A percentile compares a stretch with the other conserved stretches of the same genome.
Evolutionary conservation across 2,797 vertebrate genomes (phyloP).

Genomic region (Chloroceryle inda): DNA sequence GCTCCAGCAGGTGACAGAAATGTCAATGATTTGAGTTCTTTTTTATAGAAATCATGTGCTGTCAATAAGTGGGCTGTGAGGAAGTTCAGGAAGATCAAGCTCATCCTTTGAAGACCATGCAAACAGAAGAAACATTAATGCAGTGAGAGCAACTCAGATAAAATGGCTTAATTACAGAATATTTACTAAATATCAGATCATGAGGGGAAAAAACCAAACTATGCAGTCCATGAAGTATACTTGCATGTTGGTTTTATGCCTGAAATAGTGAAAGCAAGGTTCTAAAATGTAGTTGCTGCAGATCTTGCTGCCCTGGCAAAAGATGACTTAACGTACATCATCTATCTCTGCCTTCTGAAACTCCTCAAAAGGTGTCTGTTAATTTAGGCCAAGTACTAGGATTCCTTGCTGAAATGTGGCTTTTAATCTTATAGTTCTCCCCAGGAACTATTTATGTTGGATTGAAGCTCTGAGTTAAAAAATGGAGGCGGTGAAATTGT

Average conservation of each 20-base stretch:
- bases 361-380: neutral
- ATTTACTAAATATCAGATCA: neutral
- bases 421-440: neutral
- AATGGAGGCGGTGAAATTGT: neutral
- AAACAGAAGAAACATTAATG: neutral
- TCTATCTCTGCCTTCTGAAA: neutral
- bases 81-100: neutral
- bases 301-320: neutral
- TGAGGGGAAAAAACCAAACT: too few species aligned
- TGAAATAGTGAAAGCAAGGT: neutral
- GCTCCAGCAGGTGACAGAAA: constrained; percentile 8
- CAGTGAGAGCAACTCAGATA: neutral
- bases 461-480: neutral
- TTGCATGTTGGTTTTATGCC: neutral
- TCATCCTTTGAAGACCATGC: neutral
- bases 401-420: neutral
- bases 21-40: neutral
- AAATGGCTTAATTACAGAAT: neutral
- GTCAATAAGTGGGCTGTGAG: neutral
- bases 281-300: neutral
- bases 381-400: neutral
- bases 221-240: neutral
- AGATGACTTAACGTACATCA: neutral
- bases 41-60: neutral
- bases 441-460: neutral